Evolutionary conservation across 2,113 vertebrate genomes (phyloP).

Genomic region (Pandion haliaetus): DNA sequence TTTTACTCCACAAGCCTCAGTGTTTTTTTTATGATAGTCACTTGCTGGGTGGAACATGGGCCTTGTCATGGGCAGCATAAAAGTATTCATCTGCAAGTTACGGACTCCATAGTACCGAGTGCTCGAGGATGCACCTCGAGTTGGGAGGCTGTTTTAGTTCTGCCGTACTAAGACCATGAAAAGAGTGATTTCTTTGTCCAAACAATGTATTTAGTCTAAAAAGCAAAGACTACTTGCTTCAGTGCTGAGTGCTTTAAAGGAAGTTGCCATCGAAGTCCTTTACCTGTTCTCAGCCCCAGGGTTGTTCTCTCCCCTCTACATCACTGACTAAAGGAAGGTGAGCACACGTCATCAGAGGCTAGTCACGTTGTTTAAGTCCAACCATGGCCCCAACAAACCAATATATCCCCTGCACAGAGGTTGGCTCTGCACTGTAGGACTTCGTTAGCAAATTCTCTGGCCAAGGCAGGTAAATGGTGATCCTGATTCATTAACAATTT

Average conservation of each 20-base stretch:
- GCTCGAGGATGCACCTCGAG: too few species aligned
- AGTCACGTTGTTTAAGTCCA: rapidly evolving
- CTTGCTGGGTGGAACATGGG: neutral
- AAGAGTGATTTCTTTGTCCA: neutral
- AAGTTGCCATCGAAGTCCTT: too few species aligned
- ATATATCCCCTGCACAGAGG: rapidly evolving
- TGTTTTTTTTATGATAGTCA: neutral
- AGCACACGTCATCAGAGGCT: neutral
- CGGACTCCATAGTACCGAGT: too few species aligned
- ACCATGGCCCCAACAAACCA: rapidly evolving
- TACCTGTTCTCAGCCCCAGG: neutral
- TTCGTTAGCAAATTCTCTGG: neutral
- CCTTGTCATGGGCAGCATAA: too few species aligned
- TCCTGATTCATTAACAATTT: rapidly evolving
- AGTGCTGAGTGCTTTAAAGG: neutral
- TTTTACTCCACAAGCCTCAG: neutral
- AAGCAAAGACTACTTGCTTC: neutral
- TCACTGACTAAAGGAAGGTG: neutral
- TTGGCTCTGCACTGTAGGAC: neutral
- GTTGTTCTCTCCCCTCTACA: neutral
- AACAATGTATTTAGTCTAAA: neutral
- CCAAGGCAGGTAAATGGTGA: rapidly evolving
- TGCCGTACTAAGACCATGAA: neutral
- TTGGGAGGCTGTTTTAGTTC: neutral
- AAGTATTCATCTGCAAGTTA: neutral